Base-by-base conservation (phyloP, 2,888 invertebrate species). In the Drosophila leonis region DNA sequence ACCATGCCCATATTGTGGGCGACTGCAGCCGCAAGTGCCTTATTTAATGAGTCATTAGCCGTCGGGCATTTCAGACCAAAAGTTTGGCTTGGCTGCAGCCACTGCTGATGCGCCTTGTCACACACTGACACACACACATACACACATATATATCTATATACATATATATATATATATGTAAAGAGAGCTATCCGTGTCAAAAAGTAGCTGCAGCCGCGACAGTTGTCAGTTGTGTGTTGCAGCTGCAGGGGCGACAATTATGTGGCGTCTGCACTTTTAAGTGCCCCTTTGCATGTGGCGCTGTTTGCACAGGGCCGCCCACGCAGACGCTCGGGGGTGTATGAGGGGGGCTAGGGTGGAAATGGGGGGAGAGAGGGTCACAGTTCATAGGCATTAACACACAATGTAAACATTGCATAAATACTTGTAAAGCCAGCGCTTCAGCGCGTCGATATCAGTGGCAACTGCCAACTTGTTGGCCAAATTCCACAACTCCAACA, bases 251-350 rank as follows among this genome's bases (percentile, higher is more conserved):
- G 72, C 78, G 64, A 84, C 84, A 87, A 84, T 87, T 87, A 84
- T 84, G 84, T 84, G 84, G 88, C 84, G 84, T 87, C 84, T 85
- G 85, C 81, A 88, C 70, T 85, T 88, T 80, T 86, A 88, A 86
- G 88, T 86, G 88, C 80, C 76, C 78, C 78, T 88, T 86, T 77
- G 88, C 86, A 86, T 86, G 86, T 80, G 76, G 24, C 80, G 63
- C 65, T 86, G 88, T 86, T 86, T 88, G 83, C 75, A 35, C 46
- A 59, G 44, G 44, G 54, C 7, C 18, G 31, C 20, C 15, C 41
- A 29, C 42, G 18, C 51, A 4, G 20, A n/a, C 39, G 24, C 41
- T 24, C 15, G 24, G 6, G 52, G 33, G 9, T 8, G 20, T 12
- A 13, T n/a, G 27, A 24, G 24, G n/a, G 5, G 18, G 24, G 29